Percentiles rank a stretch among this genome's conserved stretches.
Conservation (phyloP, 2,113 vertebrate genomes). For the Prionailurus viverrinus region DNA sequence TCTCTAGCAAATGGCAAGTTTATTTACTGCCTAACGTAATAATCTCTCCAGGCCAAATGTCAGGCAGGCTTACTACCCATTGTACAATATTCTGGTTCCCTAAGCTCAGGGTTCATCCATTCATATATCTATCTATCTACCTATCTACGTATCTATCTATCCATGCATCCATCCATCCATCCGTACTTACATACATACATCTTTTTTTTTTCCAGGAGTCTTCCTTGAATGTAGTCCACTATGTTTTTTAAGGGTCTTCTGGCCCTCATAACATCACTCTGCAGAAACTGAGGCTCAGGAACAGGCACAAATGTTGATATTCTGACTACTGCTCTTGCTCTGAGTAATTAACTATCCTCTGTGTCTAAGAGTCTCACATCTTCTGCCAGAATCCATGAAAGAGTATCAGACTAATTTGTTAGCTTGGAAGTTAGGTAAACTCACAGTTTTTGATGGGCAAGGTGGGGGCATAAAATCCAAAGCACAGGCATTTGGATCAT, state of each 20-base stretch:
- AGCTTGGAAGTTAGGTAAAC: background rate
- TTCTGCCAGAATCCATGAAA: background rate
- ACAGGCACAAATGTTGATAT: background rate
- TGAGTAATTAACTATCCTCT: background rate
- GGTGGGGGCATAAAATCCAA: background rate
- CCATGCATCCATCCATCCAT: too few species aligned
- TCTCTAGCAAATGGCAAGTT: background rate
- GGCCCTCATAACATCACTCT: background rate
- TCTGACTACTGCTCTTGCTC: background rate
- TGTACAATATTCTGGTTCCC: background rate
- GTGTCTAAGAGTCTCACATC: background rate
- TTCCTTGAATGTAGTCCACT: background rate
- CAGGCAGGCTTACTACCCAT: background rate
- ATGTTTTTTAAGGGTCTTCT: background rate
- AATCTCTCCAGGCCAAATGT: background rate
- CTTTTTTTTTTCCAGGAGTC: background rate
- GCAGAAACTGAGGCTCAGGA: background rate
- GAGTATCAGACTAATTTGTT: background rate
- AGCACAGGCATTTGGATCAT: background rate
- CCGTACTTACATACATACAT: too few species aligned
- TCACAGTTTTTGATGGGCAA: background rate
- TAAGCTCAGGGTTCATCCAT: background rate
- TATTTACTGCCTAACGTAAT: background rate
- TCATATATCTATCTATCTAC: background rate
- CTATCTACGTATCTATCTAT: rapidly evolving